A percentile compares a stretch with the other conserved stretches of the same genome.
Conservation (phyloP, 1,140 invertebrate species). For the Psilanteris sp. region DNA sequence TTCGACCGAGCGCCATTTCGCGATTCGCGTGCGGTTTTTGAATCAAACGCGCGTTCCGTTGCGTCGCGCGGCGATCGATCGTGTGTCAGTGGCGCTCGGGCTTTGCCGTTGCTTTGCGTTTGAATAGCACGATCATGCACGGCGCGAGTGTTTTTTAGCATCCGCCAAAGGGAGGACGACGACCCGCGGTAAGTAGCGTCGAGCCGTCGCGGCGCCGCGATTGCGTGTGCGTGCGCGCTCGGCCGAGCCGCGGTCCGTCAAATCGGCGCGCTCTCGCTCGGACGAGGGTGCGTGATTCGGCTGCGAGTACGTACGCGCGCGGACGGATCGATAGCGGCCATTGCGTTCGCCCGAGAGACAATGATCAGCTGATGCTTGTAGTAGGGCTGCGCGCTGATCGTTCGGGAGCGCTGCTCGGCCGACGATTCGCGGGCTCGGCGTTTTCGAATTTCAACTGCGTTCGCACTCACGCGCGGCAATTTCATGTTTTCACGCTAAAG, state of each 20-base stretch:
- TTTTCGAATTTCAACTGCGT: no score
- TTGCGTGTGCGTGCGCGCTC: slow-evolving; percentile 1
- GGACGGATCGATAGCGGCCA: slow-evolving; percentile 45
- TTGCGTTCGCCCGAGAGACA: slow-evolving; percentile 29
- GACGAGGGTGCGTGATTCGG: slow-evolving; percentile 1
- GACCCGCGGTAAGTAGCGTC: slow-evolving; percentile 69
- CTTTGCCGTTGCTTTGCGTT: no score
- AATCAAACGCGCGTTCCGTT: slow-evolving; percentile 16
- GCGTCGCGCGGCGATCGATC: slow-evolving; percentile 8
- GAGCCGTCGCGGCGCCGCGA: neutral
- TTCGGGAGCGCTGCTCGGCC: neutral
- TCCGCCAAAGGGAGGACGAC: slow-evolving; percentile 59
- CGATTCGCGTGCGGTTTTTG: slow-evolving; percentile 9
- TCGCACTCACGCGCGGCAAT: no score
- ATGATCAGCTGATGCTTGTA: slow-evolving; percentile 49
- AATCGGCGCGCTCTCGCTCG: neutral
- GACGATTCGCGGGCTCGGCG: no score
- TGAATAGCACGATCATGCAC: slow-evolving; percentile 72
- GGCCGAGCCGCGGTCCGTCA: no score
- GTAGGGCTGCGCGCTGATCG: neutral
- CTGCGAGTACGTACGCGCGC: neutral
- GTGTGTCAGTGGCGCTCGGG: no score
- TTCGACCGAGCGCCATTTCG: slow-evolving; percentile 39
- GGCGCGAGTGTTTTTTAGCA: slow-evolving; percentile 76
- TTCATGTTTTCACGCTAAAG: no score